Evolutionary conservation across 2,797 vertebrate species (phyloP).

Genomic region (Masticophis lateralis): DNA sequence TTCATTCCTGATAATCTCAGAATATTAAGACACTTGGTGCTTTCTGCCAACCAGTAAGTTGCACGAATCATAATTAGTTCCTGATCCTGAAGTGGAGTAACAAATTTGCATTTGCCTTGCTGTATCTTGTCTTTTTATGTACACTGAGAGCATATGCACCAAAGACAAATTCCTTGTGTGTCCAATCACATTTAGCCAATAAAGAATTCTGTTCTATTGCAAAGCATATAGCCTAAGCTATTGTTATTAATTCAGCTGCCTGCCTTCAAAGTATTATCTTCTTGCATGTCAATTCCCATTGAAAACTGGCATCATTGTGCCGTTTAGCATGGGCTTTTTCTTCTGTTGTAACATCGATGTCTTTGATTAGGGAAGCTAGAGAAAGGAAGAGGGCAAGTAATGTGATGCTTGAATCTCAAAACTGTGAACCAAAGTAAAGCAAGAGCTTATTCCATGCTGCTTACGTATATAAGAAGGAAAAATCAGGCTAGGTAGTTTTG

Average conservation of each 20-base stretch:
- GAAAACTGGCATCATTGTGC: neutral
- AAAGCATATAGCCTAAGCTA: neutral
- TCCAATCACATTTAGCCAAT: no score
- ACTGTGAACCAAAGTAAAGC: neutral
- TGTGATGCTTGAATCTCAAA: neutral
- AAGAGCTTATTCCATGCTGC: neutral
- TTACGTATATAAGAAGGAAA: neutral
- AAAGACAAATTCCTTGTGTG: no score
- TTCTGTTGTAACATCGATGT: neutral
- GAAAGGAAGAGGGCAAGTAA: neutral
- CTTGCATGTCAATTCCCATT: neutral
- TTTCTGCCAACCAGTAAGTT: neutral
- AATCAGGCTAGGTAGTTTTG: neutral
- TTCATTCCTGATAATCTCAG: neutral
- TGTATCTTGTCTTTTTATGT: no score
- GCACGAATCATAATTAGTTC: neutral
- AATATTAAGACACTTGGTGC: neutral
- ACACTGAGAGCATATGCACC: no score
- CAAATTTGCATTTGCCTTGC: neutral
- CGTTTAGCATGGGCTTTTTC: neutral
- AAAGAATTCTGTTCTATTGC: neutral
- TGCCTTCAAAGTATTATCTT: neutral
- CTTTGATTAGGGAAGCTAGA: neutral
- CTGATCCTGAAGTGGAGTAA: neutral
- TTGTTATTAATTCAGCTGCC: neutral